Evolutionary conservation across 2,113 vertebrate species (phyloP), one percentile per base, ranked within the genome.

Genomic region (Oophaga pumilio): DNA sequence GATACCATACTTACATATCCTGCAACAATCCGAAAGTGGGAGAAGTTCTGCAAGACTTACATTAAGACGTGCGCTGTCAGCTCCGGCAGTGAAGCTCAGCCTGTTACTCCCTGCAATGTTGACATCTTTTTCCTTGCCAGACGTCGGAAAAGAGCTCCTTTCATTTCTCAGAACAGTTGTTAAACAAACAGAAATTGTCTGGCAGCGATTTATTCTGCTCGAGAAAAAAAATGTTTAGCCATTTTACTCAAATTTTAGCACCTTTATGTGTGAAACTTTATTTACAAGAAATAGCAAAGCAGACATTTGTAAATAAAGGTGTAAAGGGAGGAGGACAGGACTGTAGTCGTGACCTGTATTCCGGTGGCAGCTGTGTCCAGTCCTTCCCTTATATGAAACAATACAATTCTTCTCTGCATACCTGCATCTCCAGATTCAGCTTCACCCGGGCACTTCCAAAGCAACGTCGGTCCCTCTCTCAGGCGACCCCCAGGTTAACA

Each of bases 111-210:
- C 20, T 76, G 71, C 59, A 66, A 52, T 53, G 84, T 60, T 59
- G 62, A 86, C 73, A 86, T 43, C 74, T 66, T 26, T 60, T 17
- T 85, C 33, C 59, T 64, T 66, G 73, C 84, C 84, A 77, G 84
- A 26, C 43, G 53, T 20, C 11, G 8, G 28, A 66, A 26, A 77
- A 86, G n/a, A 78, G 73, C 43, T 86, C n/a, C 74, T 77, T 86
- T 86, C 84, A 86, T 78, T 85, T 77, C 84, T 66, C 73, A 26
- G 59, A 52, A 17, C 28, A 76, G 56, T 57, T 66, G 73, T 53
- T 78, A 26, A 77, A 86, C 59, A 86, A 62, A 59, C 71, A 76
- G 28, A 76, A 85, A 60, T 76, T 62, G 66, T 84, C 68, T 84
- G 84, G 74, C 84, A 86, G 33, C 2, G 81, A 83, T 69, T 22